Evolutionary conservation across 2,888 invertebrate species (phyloP), one percentile per base, ranked within the genome.

Genomic region (Ochropleura leucogaster): DNA sequence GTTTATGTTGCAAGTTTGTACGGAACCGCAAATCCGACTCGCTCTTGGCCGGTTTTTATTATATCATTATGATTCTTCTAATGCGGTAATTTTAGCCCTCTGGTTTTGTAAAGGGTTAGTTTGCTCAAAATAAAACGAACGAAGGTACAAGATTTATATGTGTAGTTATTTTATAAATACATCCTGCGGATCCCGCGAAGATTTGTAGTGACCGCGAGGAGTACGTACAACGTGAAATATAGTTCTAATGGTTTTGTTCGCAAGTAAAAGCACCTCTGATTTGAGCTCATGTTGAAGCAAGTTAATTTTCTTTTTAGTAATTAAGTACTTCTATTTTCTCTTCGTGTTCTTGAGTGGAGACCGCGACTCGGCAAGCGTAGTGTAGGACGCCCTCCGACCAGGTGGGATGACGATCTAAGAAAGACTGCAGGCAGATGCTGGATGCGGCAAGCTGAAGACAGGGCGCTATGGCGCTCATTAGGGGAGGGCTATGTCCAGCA

Each of bases 181-280:
- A 77, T 62, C 30, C 51, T 63, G 73, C 53, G 69, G 69, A 68
- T 53, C 40, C 12, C 40, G 53, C 3, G n/a, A 68, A 85, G 85
- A 85, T 85, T 85, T 85, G 77, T 85, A 57, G 74, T 42, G 20
- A 49, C 84, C 84, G 44, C 82, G 78, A 79, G 60, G 14, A 66
- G 55, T 53, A 63, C 59, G 53, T 72, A 71, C 30, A 46, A 60
- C n/a, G 63, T 72, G 46, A 80, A 60, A 80, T 81, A 71, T 80
- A 74, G 84, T 62, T 68, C n/a, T 74, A 78, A 75, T 73, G 82
- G 82, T 68, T 59, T 51, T 51, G 46, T 68, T 81, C 59, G 66
- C 18, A 10, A 62, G 7, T 51, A 53, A 59, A 66, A 20, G 69
- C 46, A 67, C 68, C 72, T 74, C 53, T 59, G 64, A 64, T 67